Conservation (phyloP, 2,797 vertebrate species). For the Buceros bicornis region DNA sequence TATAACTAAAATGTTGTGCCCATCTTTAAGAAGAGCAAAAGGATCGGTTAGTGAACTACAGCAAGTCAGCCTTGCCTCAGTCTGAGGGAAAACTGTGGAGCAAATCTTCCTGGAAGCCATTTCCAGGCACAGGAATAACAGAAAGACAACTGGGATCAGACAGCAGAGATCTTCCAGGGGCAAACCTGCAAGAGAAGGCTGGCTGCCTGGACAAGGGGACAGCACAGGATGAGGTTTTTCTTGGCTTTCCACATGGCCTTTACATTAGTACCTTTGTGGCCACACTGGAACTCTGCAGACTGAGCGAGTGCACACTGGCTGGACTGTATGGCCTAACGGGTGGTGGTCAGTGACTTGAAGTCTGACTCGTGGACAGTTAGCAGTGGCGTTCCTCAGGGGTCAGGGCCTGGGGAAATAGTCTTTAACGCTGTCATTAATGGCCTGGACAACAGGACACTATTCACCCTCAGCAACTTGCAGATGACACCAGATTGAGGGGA, state of each 20-base stretch:
- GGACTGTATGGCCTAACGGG: background rate
- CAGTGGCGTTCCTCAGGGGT: background rate
- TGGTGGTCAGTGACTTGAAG: background rate
- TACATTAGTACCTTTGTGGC: background rate
- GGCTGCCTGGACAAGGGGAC: background rate
- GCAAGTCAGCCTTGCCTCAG: background rate
- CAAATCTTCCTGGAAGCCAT: background rate
- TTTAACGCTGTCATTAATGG: background rate
- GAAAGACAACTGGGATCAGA: background rate
- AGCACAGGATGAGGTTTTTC: background rate
- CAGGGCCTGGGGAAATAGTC: background rate
- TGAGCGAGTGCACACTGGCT: background rate
- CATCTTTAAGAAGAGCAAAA: background rate
- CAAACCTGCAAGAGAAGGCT: background rate
- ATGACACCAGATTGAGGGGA: background rate
- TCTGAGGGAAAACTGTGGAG: background rate
- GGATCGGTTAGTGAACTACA: background rate
- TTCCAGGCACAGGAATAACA: background rate
- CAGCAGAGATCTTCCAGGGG: background rate
- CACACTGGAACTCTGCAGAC: background rate
- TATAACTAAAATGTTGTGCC: background rate
- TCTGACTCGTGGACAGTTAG: background rate
- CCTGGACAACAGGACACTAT: background rate
- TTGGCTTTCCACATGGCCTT: background rate
- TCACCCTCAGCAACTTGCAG: background rate